Percentiles rank a stretch among this genome's conserved stretches.
Evolutionary conservation across 1,140 invertebrate species (phyloP).

Genomic region (Heliconius melpomene): DNA sequence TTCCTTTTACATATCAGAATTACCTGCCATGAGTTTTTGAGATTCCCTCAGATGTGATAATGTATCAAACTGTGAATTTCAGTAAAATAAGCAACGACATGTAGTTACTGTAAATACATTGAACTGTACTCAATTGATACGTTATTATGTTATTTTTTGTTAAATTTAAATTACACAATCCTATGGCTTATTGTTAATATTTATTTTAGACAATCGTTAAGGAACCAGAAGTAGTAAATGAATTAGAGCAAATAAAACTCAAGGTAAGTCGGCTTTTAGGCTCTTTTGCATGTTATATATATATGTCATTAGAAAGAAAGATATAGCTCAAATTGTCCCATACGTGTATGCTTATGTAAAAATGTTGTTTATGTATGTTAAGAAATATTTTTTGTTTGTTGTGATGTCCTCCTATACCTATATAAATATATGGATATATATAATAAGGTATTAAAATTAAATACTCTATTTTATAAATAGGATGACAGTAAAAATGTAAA

Average conservation of each 20-base stretch:
- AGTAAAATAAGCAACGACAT: background rate
- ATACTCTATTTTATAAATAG: conserved; percentile 61
- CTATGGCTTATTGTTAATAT: conserved; percentile 60
- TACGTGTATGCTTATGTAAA: conserved; percentile 56
- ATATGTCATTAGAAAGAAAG: conserved; percentile 21
- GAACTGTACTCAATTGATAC: conserved; percentile 4
- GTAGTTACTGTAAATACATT: background rate
- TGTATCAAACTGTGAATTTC: background rate
- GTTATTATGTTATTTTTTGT: conserved; percentile 19
- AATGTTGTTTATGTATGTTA: conserved; percentile 46
- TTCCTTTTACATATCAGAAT: background rate
- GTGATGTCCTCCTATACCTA: conserved; percentile 7
- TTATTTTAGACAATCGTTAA: conserved; percentile 69
- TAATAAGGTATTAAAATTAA: background rate
- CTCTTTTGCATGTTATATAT: conserved; percentile 47
- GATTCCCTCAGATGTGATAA: background rate
- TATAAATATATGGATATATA: background rate
- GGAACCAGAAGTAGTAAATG: conserved; percentile 54
- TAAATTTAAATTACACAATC: conserved; percentile 25
- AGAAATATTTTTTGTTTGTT: background rate
- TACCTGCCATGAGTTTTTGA: background rate
- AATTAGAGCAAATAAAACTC: conserved; percentile 68
- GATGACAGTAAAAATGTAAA: conserved; percentile 58
- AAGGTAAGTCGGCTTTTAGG: conserved; percentile 64
- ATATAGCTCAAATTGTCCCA: conserved; percentile 15